Conservation (phyloP, 2,888 invertebrate species). For the Drosophila mercatorum region DNA sequence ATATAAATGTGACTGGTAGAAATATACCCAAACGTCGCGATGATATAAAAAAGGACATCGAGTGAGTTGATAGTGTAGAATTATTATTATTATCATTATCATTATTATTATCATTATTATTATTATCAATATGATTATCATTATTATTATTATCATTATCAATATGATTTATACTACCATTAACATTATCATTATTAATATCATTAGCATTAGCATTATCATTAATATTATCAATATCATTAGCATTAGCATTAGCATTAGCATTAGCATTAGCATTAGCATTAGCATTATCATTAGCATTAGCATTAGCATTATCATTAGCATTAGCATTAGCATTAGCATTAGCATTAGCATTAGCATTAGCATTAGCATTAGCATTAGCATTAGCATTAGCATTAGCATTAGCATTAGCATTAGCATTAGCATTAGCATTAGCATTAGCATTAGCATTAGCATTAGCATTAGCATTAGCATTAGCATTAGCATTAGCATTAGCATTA, state of each 20-base stretch:
- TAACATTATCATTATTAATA: not conserved
- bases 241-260: not conserved
- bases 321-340: not conserved
- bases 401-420: too few species aligned
- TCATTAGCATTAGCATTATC: not conserved
- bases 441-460: not conserved
- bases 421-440: too few species aligned
- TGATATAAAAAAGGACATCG: slow-evolving; percentile 3
- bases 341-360: not conserved
- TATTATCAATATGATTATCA: too few species aligned
- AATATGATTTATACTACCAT: not conserved
- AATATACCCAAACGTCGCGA: not conserved
- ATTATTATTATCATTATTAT: too few species aligned
- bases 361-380: not conserved
- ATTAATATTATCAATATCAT: not conserved
- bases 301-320: not conserved
- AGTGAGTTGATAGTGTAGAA: slow-evolving; percentile 26
- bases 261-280: not conserved
- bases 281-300: not conserved
- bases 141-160: not conserved
- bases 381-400: too few species aligned
- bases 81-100: not conserved
- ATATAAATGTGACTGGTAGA: not conserved
- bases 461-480: not conserved
- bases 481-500: not conserved